Conservation (phyloP, 1,140 invertebrate genomes). For the Melipona quadrifasciata region DNA sequence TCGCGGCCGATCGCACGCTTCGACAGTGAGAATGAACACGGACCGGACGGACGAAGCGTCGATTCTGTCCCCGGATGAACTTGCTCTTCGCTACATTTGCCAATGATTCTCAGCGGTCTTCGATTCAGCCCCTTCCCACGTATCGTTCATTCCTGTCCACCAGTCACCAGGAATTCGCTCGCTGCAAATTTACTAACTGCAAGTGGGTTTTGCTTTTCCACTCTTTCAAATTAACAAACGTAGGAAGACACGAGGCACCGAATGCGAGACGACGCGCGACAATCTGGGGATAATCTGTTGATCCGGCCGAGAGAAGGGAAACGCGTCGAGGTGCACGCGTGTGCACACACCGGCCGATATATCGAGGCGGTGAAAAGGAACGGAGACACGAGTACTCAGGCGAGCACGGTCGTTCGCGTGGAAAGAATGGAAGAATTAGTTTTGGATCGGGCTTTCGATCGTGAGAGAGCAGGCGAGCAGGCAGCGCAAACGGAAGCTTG, state of each 20-base stretch:
- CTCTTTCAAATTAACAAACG: neutral
- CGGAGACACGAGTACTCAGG: conserved; percentile 33
- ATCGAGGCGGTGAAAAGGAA: conserved; percentile 27
- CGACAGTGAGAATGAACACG: conserved; percentile 30
- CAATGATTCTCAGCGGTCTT: neutral
- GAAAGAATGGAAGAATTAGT: conserved; percentile 58
- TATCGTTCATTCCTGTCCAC: too few relatives aligned
- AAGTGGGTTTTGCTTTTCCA: neutral
- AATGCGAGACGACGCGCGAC: neutral
- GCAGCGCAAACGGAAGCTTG: conserved; percentile 63
- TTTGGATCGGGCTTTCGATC: conserved; percentile 65
- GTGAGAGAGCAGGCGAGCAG: conserved; percentile 62
- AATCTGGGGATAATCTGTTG: neutral
- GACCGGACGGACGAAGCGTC: neutral
- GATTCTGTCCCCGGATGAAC: neutral
- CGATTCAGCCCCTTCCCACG: too few relatives aligned
- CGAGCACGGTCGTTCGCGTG: conserved; percentile 43
- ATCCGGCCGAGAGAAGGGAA: neutral
- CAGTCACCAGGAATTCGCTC: too few relatives aligned
- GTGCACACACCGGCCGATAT: conserved; percentile 8
- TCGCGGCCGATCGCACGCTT: neutral
- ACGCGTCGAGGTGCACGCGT: neutral
- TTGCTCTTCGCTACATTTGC: neutral
- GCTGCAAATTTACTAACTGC: too few relatives aligned
- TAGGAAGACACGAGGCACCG: too few relatives aligned